Percentiles rank a stretch among this genome's conserved stretches.
phyloP scores from a whole-genome alignment of 2,888 invertebrate genomes.

The Micoletzkya japonica region DNA sequence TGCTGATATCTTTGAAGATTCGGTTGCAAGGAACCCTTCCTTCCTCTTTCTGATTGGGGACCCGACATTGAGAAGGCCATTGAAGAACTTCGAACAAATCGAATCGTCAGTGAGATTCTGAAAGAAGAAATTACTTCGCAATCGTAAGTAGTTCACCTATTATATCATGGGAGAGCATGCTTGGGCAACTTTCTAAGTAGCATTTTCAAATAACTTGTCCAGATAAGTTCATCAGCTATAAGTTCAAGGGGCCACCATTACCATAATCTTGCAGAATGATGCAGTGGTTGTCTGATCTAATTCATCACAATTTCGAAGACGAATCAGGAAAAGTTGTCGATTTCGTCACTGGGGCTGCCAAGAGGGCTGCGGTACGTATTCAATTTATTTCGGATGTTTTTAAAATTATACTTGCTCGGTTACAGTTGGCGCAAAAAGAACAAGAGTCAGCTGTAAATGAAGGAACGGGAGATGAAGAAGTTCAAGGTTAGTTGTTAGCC shows the following conservation, averaged over 20 bases:
- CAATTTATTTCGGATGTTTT: neutral
- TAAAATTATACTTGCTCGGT: no score
- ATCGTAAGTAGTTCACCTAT: constrained; percentile 37
- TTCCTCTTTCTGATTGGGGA: constrained; percentile 24
- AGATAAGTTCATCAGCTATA: no score
- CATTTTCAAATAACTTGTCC: no score
- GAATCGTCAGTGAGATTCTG: constrained; percentile 58
- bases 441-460: neutral
- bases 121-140: constrained; percentile 50
- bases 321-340: constrained; percentile 4
- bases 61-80: constrained; percentile 36
- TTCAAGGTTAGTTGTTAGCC: neutral
- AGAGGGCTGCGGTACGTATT: constrained; percentile 4
- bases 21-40: constrained; percentile 3
- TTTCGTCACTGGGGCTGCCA: constrained; percentile 21
- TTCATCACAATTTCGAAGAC: constrained; percentile 48
- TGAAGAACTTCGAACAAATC: constrained; percentile 44
- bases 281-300: constrained; percentile 54
- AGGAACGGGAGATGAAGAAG: constrained; percentile 15
- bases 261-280: constrained; percentile 59
- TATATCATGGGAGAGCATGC: no score
- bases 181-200: no score
- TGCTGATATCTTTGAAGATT: neutral
- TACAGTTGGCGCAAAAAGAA: constrained; percentile 2
- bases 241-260: no score